Conservation (phyloP, 2,888 invertebrate genomes). For the Hofmannophila pseudospretella region DNA sequence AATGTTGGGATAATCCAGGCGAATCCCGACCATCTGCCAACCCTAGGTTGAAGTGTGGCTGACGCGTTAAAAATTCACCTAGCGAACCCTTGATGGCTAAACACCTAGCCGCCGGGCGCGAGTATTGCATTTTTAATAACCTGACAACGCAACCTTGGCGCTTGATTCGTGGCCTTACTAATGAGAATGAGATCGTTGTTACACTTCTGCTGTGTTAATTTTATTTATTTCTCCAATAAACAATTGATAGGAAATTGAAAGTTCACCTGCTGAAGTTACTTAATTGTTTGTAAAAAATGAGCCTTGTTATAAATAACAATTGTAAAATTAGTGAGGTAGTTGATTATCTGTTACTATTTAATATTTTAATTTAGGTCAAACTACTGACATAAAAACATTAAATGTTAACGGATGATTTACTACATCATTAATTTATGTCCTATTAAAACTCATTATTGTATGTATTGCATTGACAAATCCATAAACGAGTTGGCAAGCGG, state of each 20-base stretch:
- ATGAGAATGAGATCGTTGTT: constrained; percentile 31
- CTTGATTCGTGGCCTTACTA: constrained; percentile 32
- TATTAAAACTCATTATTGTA: too few relatives aligned
- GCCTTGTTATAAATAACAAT: too few relatives aligned
- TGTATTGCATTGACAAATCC: too few relatives aligned
- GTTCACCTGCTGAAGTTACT: constrained; percentile 7
- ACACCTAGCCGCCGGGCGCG: constrained; percentile 28
- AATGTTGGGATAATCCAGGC: too few relatives aligned
- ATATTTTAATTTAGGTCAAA: too few relatives aligned
- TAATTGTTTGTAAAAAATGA: background rate
- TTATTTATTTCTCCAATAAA: constrained; percentile 16
- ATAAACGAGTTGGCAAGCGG: too few relatives aligned
- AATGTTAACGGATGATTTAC: too few relatives aligned
- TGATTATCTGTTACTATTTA: too few relatives aligned
- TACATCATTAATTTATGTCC: too few relatives aligned
- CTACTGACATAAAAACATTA: too few relatives aligned
- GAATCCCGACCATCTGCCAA: too few relatives aligned
- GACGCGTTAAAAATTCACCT: constrained; percentile 31
- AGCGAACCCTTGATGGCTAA: constrained; percentile 26
- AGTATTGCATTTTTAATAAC: constrained; percentile 38
- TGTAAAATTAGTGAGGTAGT: too few relatives aligned
- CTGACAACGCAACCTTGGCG: constrained; percentile 36
- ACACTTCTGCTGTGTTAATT: constrained; percentile 19
- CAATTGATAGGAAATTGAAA: constrained; percentile 18
- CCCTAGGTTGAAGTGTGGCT: constrained; percentile 16